These are phyloP conservation scores for Pitta sordida DNA, from an alignment of 2,113 vertebrate species.

Conservation along the genomic window DNA sequence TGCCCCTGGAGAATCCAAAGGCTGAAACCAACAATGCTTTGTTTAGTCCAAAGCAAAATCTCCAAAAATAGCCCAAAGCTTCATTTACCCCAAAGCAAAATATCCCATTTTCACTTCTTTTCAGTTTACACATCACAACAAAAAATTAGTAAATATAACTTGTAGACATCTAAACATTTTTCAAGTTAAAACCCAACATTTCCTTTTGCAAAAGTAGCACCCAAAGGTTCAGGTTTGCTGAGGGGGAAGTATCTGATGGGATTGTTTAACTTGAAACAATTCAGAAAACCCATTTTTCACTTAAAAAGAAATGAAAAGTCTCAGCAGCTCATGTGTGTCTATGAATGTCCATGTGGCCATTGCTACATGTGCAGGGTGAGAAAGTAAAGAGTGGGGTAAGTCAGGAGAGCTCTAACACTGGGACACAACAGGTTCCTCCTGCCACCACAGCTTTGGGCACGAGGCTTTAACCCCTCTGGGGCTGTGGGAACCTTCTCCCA, in stretches of 20 bases:
- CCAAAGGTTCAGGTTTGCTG: not conserved
- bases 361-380: not conserved
- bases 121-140: not conserved
- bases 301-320: not conserved
- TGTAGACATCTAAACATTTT: not conserved
- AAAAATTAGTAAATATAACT: not conserved
- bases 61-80: accelerated
- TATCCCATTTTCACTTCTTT: not conserved
- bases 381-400: not conserved
- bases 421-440: not conserved
- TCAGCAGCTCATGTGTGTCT: not conserved
- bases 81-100: not conserved
- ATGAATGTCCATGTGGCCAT: not conserved
- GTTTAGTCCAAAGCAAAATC: not conserved
- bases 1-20: not conserved
- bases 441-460: not conserved
- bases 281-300: not conserved
- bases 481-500: not conserved
- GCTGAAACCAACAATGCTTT: not conserved
- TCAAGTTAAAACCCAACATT: not conserved
- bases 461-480: not conserved
- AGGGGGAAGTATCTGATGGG: not conserved
- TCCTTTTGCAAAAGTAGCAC: not conserved
- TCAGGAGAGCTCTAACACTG: not conserved
- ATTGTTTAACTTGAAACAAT: not conserved